A percentile compares a stretch with the other conserved stretches of the same genome.
Evolutionary conservation across 2,888 invertebrate species (phyloP).

Genomic region (Pyrocoelia pectoralis): DNA sequence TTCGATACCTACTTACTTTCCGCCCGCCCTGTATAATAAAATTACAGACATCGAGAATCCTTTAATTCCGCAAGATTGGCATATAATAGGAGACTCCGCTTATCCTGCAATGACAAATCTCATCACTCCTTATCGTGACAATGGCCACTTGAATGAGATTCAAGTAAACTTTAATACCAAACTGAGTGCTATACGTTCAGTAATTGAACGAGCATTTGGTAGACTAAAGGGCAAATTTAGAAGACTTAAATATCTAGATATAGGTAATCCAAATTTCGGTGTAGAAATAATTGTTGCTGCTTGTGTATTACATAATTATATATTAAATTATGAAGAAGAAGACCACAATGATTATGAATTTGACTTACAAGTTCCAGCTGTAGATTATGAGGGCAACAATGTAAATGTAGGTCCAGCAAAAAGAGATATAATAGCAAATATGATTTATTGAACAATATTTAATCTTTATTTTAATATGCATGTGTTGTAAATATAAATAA

Average conservation of each 20-base stretch:
- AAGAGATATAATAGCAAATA: constrained; percentile 5
- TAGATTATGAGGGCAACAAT: background rate
- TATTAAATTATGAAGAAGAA: background rate
- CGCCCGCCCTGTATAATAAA: too few relatives aligned
- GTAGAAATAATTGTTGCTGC: constrained; percentile 4
- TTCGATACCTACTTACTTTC: too few relatives aligned
- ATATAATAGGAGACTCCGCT: background rate
- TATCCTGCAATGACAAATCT: background rate
- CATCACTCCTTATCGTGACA: background rate
- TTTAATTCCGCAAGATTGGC: background rate
- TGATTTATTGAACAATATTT: constrained; percentile 2
- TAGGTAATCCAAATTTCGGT: constrained; percentile 1
- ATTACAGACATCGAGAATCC: background rate
- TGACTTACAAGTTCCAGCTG: background rate
- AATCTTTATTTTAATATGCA: background rate
- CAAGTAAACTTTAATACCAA: constrained; percentile 4
- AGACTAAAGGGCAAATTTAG: constrained; percentile 13
- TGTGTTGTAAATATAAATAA: background rate
- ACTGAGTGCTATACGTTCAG: background rate
- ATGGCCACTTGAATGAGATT: background rate
- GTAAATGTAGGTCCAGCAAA: background rate
- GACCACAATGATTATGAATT: background rate
- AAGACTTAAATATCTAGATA: constrained; percentile 11
- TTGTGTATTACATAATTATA: constrained; percentile 1
- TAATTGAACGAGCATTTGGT: constrained; percentile 15